Percentiles rank a stretch among this genome's conserved stretches.
These are phyloP conservation scores for Strix uralensis DNA, from an alignment of 2,113 vertebrate species.

Conservation along the genomic window DNA sequence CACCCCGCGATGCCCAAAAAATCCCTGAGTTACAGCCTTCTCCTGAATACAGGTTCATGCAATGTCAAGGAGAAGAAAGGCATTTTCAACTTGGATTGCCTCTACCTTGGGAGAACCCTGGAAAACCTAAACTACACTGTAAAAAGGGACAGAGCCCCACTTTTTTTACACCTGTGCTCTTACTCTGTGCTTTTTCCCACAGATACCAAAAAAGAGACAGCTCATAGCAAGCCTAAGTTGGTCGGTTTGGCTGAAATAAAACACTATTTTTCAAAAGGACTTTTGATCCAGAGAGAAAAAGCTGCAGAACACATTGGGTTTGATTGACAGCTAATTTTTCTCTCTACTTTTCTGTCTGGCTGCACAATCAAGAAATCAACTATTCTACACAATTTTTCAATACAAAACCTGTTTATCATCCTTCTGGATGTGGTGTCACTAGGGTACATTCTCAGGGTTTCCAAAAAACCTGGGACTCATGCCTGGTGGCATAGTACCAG, in stretches of 20 bases:
- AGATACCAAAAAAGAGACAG: background rate
- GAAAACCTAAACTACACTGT: background rate
- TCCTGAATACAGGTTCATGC: background rate
- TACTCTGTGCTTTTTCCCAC: background rate
- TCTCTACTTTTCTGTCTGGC: background rate
- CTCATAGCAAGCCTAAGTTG: background rate
- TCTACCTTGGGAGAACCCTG: background rate
- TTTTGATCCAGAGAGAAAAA: background rate
- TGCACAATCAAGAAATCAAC: background rate
- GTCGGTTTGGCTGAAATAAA: background rate
- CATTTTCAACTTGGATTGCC: background rate
- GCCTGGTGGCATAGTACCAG: background rate
- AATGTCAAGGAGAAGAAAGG: background rate
- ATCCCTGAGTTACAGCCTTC: background rate
- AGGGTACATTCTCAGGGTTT: background rate
- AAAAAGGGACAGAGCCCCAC: background rate
- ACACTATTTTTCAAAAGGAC: background rate
- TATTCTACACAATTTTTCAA: background rate
- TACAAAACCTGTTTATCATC: background rate
- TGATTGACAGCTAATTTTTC: background rate
- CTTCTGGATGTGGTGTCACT: background rate
- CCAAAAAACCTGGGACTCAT: background rate
- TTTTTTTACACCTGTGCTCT: background rate
- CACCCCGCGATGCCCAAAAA: background rate
- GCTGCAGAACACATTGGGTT: background rate